Conservation (phyloP, 2,888 invertebrate genomes). For the Orchesella flavescens region DNA sequence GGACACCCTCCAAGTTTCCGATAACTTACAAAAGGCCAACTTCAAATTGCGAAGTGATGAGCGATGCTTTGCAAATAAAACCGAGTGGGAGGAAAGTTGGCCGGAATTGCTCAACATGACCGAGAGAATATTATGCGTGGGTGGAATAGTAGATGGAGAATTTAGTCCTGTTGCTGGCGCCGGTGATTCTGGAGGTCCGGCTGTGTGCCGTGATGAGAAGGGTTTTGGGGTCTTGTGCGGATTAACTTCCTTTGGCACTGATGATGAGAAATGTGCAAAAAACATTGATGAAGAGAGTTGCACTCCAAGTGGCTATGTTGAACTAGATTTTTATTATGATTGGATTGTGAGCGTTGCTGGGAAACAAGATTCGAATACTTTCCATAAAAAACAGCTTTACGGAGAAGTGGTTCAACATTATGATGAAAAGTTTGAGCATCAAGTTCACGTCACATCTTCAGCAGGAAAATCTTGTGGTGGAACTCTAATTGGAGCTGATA, state of each 20-base stretch:
- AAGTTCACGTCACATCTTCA: conserved; percentile 18
- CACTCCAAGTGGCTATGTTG: conserved; percentile 30
- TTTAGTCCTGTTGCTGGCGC: conserved; percentile 5
- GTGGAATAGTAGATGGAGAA: no score
- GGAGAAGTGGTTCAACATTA: not conserved
- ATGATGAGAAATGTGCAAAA: conserved; percentile 12
- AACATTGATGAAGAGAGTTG: conserved; percentile 14
- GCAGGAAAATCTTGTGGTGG: conserved; percentile 36
- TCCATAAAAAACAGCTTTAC: conserved; percentile 4
- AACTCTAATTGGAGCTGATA: not conserved
- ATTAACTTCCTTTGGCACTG: conserved; percentile 21
- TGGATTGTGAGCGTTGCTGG: conserved; percentile 37
- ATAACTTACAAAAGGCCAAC: no score
- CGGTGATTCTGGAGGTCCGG: conserved; percentile 41
- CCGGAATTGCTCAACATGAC: no score
- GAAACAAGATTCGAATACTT: not conserved
- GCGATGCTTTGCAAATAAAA: no score
- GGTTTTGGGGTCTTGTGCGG: conserved; percentile 26
- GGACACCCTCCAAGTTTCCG: no score
- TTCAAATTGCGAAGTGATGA: no score
- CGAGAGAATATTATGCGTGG: no score
- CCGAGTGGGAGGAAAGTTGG: no score
- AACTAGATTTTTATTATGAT: conserved; percentile 25
- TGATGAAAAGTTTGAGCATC: not conserved
- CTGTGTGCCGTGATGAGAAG: conserved; percentile 36